Evolutionary conservation across 2,797 vertebrate genomes (phyloP).

Genomic region (Lindbergichthys nudifrons): DNA sequence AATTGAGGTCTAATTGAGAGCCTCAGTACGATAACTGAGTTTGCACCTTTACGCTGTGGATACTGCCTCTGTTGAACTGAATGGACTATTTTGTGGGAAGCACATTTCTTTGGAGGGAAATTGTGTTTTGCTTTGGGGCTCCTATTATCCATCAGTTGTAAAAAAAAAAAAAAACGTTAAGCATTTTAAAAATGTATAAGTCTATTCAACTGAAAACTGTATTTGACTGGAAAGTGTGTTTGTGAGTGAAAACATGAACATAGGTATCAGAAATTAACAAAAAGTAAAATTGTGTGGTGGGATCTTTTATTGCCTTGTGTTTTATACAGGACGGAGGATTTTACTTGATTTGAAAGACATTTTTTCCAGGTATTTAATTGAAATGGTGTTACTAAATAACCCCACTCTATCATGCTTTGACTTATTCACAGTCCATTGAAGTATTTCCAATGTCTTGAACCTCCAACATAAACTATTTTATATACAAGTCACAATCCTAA

Average conservation of each 20-base stretch:
- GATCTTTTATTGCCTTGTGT: slow-evolving; percentile 39
- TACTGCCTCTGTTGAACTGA: slow-evolving; percentile 22
- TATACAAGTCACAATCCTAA: not conserved
- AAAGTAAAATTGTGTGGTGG: not conserved
- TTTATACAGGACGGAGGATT: slow-evolving; percentile 29
- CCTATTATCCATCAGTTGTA: not conserved
- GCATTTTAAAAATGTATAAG: not conserved
- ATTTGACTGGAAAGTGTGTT: slow-evolving; percentile 12
- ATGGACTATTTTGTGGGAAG: slow-evolving; percentile 6
- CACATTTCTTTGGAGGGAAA: slow-evolving; percentile 11
- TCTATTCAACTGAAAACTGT: slow-evolving; percentile 12
- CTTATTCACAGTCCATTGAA: not conserved
- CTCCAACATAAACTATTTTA: too few relatives aligned
- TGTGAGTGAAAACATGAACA: not conserved
- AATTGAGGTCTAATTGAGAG: not conserved
- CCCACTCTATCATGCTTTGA: not conserved
- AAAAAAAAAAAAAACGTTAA: too few relatives aligned
- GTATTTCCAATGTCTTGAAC: not conserved
- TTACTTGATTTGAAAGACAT: slow-evolving; percentile 5
- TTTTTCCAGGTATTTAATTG: not conserved
- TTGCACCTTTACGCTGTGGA: slow-evolving; percentile 8
- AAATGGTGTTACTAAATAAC: not conserved
- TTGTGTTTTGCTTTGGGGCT: slow-evolving; percentile 3
- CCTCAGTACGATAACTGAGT: not conserved
- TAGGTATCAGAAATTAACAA: not conserved